A percentile compares a stretch with the other conserved stretches of the same genome.
These are phyloP conservation scores for Acrocephalus kingi DNA, from an alignment of 2,113 vertebrate genomes.

Conservation along the genomic window DNA sequence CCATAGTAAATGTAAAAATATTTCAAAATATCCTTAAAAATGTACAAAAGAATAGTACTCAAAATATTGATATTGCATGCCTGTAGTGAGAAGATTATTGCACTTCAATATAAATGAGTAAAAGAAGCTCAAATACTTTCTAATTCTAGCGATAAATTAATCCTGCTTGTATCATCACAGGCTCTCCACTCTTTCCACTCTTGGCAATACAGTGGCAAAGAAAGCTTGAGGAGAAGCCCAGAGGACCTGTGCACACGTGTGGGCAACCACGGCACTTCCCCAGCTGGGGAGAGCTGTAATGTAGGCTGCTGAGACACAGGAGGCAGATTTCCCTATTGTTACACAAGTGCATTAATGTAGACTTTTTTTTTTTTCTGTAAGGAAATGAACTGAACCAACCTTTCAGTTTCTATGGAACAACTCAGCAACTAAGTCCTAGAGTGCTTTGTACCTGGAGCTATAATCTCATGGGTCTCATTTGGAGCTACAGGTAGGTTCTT, in stretches of 20 bases:
- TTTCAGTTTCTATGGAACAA: background rate
- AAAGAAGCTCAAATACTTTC: background rate
- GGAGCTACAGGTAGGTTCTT: background rate
- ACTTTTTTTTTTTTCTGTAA: background rate
- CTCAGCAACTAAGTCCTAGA: background rate
- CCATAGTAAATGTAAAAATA: background rate
- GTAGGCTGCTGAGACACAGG: background rate
- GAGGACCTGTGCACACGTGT: accelerated
- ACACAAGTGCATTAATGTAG: too few species aligned
- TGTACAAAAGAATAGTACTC: background rate
- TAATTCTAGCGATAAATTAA: background rate
- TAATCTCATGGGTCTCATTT: background rate
- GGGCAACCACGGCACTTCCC: accelerated
- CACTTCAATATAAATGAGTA: background rate
- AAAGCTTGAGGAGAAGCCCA: background rate
- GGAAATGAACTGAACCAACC: accelerated
- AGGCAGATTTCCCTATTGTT: background rate
- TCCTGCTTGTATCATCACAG: background rate
- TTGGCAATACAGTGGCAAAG: background rate
- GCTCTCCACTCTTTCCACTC: background rate
- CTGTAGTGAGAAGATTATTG: background rate
- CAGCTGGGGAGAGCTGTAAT: background rate
- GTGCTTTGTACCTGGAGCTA: background rate
- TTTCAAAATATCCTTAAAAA: background rate
- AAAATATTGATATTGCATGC: background rate